A percentile compares a stretch with the other conserved stretches of the same genome.
Conservation (phyloP, 2,113 vertebrate genomes). For the Lampris megalopsis region DNA sequence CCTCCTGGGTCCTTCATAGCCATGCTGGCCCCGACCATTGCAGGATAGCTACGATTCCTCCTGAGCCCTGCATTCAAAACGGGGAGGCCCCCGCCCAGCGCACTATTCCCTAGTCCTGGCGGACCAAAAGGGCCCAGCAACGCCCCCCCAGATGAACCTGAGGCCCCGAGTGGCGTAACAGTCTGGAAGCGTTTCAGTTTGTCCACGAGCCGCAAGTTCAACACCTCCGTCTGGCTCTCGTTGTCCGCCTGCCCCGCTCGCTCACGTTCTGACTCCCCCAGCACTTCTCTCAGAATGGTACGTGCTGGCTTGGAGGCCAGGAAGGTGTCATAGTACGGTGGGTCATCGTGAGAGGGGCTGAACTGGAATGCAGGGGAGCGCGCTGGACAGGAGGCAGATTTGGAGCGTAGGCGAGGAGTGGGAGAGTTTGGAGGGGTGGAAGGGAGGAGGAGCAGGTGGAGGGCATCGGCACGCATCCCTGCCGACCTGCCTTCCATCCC, state of each 20-base stretch:
- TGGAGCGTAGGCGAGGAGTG: constrained; percentile 50
- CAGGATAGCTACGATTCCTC: constrained; percentile 94
- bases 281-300: constrained; percentile 92
- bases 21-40: constrained; percentile 98
- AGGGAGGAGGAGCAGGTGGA: constrained; percentile 74
- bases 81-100: constrained; percentile 86
- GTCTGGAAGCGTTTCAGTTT: constrained; percentile 91
- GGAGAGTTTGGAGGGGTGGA: constrained; percentile 93
- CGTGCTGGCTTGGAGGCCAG: constrained; percentile 95
- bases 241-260: constrained; percentile 80
- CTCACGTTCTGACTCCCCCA: constrained; percentile 82
- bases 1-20: constrained; percentile 92
- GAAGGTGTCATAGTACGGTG: constrained; percentile 90
- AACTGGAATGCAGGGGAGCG: constrained; percentile 82
- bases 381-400: constrained; percentile 22
- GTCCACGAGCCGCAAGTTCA: constrained; percentile 93
- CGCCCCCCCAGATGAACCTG: constrained; percentile 65
- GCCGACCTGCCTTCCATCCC: constrained; percentile 5
- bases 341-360: constrained; percentile 85
- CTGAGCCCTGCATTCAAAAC: constrained; percentile 88
- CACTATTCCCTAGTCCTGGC: constrained; percentile 74
- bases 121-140: constrained; percentile 84
- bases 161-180: constrained; percentile 68
- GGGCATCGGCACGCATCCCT: constrained; percentile 68
- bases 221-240: constrained; percentile 89